A percentile compares a stretch with the other conserved stretches of the same genome.
phyloP scores from a whole-genome alignment of 2,113 vertebrate genomes.

The Australoheros scitulus region DNA sequence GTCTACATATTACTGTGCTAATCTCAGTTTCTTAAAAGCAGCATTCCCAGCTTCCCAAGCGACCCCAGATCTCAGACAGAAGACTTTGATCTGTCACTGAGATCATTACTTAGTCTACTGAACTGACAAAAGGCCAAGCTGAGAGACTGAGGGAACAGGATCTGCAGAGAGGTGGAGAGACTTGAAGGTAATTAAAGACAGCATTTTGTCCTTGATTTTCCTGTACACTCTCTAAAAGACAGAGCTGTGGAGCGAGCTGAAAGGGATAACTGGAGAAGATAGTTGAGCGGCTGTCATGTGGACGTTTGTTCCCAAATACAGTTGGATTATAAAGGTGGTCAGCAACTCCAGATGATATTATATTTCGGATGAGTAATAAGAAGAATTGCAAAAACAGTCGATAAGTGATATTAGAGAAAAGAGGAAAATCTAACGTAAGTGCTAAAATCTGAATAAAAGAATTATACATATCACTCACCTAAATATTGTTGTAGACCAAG shows the following conservation, averaged over 20 bases:
- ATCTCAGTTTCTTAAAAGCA: conserved; percentile 23
- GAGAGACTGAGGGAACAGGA: conserved; percentile 18
- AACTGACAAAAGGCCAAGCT: conserved; percentile 52
- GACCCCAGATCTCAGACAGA: conserved; percentile 41
- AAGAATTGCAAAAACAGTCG: neutral
- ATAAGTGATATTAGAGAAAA: neutral
- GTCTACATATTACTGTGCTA: conserved; percentile 26
- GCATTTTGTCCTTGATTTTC: conserved; percentile 38
- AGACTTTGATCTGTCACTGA: conserved; percentile 58
- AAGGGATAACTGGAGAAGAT: conserved; percentile 26
- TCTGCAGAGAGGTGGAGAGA: conserved; percentile 31
- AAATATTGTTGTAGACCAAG: too few species aligned
- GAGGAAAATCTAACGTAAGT: neutral
- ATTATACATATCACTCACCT: too few species aligned
- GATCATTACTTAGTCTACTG: conserved; percentile 54
- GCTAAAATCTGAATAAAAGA: too few species aligned
- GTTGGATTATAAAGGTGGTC: conserved; percentile 23
- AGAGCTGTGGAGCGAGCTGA: conserved; percentile 5
- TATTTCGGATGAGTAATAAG: neutral
- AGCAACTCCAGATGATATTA: neutral
- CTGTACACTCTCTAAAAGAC: conserved; percentile 27
- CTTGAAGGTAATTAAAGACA: conserved; percentile 53
- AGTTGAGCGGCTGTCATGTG: neutral
- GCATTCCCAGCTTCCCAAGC: conserved; percentile 44
- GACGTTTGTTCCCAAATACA: conserved; percentile 22